Evolutionary conservation across 2,888 invertebrate species (phyloP), one percentile per base, ranked within the genome.

Genomic region (Leptopterna dolabrata): DNA sequence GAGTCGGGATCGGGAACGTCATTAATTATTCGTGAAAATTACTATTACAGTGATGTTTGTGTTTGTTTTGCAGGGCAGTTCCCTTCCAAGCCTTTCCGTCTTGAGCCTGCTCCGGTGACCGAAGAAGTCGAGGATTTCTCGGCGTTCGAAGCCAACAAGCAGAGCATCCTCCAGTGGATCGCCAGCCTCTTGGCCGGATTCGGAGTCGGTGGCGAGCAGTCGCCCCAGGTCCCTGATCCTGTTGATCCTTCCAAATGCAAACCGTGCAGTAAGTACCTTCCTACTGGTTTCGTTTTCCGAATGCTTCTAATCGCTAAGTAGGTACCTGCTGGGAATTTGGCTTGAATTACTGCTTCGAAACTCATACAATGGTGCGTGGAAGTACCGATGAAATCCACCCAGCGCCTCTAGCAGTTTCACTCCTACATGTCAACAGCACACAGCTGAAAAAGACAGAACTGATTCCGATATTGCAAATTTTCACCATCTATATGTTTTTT

Each of bases 141-240:
- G 7, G 85, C 89, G n/a, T 89, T 89, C 84, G 91, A 91, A 87
- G 89, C 90, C 47, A 90, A 89, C 86, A 88, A 88, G 78, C 85
- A 87, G 51, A 87, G 88, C 47, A 87, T 89, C 24, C 43, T 88
- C 4, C 81, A 88, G 16, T 89, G 89, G 89, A 88, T 89, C 16
- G 84, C 88, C 2, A 76, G 78, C 11, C 81, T 89, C 0, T 71
- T 89, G 51, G 87, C 86, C 30, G 70, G 70, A 4, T 88, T 76
- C 47, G 88, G 89, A 24, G 70, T 87, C 70, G 87, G 88, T 6
- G 55, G 86, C 11, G 87, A 88, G 0, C 83, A 86, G 11, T 27
- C 82, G 3, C 76, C 87, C 1, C 47, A 86, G 11, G 84, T 87
- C 6, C 89, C 89, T 16, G 86, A 71, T 11, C 89, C 89, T 7